Evolutionary conservation across 2,888 invertebrate species (phyloP).

Genomic region (Drosophila atroscutellata): DNA sequence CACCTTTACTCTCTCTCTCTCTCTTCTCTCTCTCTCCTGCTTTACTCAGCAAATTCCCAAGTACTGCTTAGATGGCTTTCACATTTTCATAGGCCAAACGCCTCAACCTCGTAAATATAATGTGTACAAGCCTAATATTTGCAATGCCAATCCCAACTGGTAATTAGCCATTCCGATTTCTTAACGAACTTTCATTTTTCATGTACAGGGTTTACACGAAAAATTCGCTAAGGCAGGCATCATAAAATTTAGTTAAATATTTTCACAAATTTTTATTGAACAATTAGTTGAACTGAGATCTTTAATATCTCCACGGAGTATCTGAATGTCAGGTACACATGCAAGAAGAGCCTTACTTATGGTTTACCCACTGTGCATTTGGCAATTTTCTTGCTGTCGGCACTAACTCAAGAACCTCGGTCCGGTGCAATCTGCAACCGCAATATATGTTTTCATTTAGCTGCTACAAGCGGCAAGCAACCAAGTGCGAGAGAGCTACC

Average conservation of each 20-base stretch:
- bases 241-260: neutral
- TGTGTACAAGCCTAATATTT: constrained; percentile 25
- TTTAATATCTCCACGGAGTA: neutral
- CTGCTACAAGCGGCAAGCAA: constrained; percentile 69
- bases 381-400: constrained; percentile 45
- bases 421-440: constrained; percentile 55
- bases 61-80: constrained; percentile 39
- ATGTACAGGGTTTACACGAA: neutral
- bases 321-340: neutral
- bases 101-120: constrained; percentile 25
- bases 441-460: constrained; percentile 79
- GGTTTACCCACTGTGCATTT: constrained; percentile 50
- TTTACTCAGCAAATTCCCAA: constrained; percentile 10
- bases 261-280: neutral
- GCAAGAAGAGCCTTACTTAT: neutral
- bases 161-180: constrained; percentile 52
- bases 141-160: constrained; percentile 42
- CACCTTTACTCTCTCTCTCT: neutral
- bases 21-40: neutral
- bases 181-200: constrained; percentile 26
- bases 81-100: constrained; percentile 37
- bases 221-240: neutral
- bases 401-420: constrained; percentile 12
- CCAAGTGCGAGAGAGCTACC: constrained; percentile 54
- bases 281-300: neutral